Evolutionary conservation across 2,888 invertebrate genomes (phyloP), one percentile per base, ranked within the genome.

Genomic region (Yponomeuta cagnagella): DNA sequence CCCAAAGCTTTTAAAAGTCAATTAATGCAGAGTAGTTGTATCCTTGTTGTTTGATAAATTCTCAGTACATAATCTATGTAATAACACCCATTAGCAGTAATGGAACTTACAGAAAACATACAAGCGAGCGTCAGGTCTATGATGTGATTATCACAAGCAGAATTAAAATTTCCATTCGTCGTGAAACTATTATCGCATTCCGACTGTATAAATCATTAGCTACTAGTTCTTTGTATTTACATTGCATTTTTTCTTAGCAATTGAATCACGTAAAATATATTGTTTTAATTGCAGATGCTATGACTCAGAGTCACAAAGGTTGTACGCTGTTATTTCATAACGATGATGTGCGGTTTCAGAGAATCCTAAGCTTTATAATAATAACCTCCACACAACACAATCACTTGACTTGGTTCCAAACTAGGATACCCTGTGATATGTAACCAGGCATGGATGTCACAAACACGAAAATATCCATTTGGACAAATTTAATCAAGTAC

Each of bases 111-210:
- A 58, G 52, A 58, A 52, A 58, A 12, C 15, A 15, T 58, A 58
- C 5, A 58, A 58, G 5, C 52, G 52, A 58, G 52, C 12, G 15
- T 58, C 52, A 58, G 15, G 52, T 58, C 15, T 12, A 15, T 15
- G 52, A 4, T 58, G 52, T 10, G 52, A 15, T 58, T 15, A 58
- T 58, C 52, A 58, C 43, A 67, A 37, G n/a, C 31, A 52, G 68
- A 68, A 68, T 58, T 58, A 31, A 31, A 23, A 30, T 68, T 68
- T 52, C 68, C 68, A 68, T 68, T 68, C 48, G 33, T 33, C 68
- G 37, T 23, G 48, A n/a, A 37, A 37, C 68, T 8, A 52, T 68
- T 68, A 68, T 31, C 68, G 15, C 68, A 68, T 68, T 68, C 68
- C 68, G 30, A 10, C 8, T 48, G 48, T 68, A 52, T 52, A 52